These are phyloP conservation scores for Maconellicoccus hirsutus DNA, from an alignment of 1,140 invertebrate genomes.

Conservation along the genomic window DNA sequence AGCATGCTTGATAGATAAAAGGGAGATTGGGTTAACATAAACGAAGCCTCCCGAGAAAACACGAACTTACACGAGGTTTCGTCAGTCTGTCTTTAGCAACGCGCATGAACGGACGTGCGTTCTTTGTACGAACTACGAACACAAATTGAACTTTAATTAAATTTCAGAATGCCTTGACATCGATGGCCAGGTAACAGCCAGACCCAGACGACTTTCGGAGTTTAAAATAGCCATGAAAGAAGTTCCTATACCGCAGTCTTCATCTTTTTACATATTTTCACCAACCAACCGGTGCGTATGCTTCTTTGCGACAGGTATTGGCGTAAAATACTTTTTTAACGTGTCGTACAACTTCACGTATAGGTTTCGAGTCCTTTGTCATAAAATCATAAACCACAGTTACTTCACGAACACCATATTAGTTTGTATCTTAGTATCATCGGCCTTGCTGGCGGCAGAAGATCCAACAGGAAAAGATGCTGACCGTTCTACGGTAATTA, in stretches of 20 bases:
- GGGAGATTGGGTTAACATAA: too few relatives aligned
- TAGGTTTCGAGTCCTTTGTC: constrained; percentile 93
- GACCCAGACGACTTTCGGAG: constrained; percentile 60
- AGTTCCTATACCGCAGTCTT: constrained; percentile 86
- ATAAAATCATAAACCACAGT: constrained; percentile 90
- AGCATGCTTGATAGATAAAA: too few relatives aligned
- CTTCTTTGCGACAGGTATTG: too few relatives aligned
- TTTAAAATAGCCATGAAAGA: constrained; percentile 74
- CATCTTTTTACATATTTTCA: constrained; percentile 93
- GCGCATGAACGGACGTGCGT: too few relatives aligned
- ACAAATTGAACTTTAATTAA: too few relatives aligned
- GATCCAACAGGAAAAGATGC: constrained; percentile 79
- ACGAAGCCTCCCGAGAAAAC: too few relatives aligned
- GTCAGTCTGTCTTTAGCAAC: too few relatives aligned
- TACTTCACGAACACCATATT: constrained; percentile 94
- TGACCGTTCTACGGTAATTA: constrained; percentile 50
- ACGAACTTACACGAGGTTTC: too few relatives aligned
- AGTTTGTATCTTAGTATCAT: constrained; percentile 95
- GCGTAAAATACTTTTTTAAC: too few relatives aligned
- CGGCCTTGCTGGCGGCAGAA: constrained; percentile 94
- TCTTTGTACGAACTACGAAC: too few relatives aligned
- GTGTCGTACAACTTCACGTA: too few relatives aligned
- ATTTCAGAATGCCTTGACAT: background rate
- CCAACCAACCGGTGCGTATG: constrained; percentile 76
- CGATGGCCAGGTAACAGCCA: constrained; percentile 27